phyloP scores from a whole-genome alignment of 2,113 vertebrate species.

The Eretmochelys imbricata region DNA sequence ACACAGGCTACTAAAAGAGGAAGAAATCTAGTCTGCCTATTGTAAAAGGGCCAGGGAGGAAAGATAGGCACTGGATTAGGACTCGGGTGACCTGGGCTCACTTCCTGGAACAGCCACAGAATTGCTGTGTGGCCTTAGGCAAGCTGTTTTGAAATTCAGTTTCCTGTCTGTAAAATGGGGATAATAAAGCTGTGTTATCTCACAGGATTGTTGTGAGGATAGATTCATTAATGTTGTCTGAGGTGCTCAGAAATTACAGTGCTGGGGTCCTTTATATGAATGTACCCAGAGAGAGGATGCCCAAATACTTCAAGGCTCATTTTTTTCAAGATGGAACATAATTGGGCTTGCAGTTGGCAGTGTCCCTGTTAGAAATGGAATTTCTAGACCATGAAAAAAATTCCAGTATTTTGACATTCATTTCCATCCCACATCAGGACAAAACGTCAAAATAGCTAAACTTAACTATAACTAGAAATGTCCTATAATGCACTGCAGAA shows the following conservation, averaged over 20 bases:
- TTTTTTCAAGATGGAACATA: constrained; percentile 19
- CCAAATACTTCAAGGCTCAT: neutral
- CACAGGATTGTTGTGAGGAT: constrained; percentile 20
- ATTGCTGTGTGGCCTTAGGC: constrained; percentile 33
- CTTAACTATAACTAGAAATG: neutral
- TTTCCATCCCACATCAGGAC: neutral
- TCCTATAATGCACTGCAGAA: neutral
- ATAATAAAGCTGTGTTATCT: constrained; percentile 17
- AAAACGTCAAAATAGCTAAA: constrained; percentile 2
- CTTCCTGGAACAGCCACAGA: constrained; percentile 33
- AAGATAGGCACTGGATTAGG: neutral
- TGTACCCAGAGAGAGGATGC: neutral
- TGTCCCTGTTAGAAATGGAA: neutral
- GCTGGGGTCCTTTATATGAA: constrained; percentile 20
- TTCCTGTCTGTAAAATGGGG: constrained; percentile 38
- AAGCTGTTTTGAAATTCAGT: constrained; percentile 60
- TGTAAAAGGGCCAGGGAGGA: neutral
- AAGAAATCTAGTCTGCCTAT: neutral
- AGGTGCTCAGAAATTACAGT: neutral
- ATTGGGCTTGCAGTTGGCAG: neutral
- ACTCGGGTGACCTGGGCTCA: constrained; percentile 29
- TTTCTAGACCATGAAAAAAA: constrained; percentile 23
- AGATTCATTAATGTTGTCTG: constrained; percentile 40
- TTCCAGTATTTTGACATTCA: neutral
- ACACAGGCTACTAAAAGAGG: neutral